Evolutionary conservation across 2,797 vertebrate species (phyloP).

Genomic region (Pseudomugil gertrudae): DNA sequence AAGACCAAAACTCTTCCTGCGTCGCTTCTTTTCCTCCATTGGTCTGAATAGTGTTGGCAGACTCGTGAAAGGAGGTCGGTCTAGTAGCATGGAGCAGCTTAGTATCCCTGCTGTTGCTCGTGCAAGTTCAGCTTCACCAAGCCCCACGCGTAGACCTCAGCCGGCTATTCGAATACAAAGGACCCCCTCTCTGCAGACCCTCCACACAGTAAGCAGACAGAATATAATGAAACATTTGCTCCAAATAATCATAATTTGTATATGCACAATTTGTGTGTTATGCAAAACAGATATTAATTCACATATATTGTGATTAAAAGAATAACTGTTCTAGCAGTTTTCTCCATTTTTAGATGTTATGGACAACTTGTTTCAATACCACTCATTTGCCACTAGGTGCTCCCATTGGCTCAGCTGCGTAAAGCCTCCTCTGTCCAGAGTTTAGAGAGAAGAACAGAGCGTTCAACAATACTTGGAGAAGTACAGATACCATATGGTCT

Average conservation of each 20-base stretch:
- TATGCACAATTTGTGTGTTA: neutral
- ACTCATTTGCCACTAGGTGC: constrained; percentile 84
- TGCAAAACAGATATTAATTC: constrained; percentile 21
- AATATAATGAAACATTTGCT: neutral
- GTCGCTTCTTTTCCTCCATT: constrained; percentile 85
- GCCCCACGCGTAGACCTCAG: constrained; percentile 74
- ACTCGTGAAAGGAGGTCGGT: constrained; percentile 81
- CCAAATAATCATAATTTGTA: no score
- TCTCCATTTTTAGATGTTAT: constrained; percentile 25
- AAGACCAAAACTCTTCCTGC: constrained; percentile 82
- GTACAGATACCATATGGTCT: constrained; percentile 70
- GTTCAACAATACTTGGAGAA: constrained; percentile 85
- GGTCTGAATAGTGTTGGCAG: constrained; percentile 83
- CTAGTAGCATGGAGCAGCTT: constrained; percentile 86
- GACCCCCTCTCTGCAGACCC: constrained; percentile 82
- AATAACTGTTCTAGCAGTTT: neutral
- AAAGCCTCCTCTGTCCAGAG: constrained; percentile 91
- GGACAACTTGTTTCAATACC: constrained; percentile 42
- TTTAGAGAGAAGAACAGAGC: constrained; percentile 86
- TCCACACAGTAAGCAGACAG: constrained; percentile 72
- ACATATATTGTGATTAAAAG: constrained; percentile 1
- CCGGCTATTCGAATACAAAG: constrained; percentile 76
- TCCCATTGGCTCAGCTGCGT: constrained; percentile 87
- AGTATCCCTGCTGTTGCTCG: constrained; percentile 61
- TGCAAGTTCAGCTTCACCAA: constrained; percentile 69